phyloP scores from a whole-genome alignment of 2,888 invertebrate species.

The Cyaniris semiargus region DNA sequence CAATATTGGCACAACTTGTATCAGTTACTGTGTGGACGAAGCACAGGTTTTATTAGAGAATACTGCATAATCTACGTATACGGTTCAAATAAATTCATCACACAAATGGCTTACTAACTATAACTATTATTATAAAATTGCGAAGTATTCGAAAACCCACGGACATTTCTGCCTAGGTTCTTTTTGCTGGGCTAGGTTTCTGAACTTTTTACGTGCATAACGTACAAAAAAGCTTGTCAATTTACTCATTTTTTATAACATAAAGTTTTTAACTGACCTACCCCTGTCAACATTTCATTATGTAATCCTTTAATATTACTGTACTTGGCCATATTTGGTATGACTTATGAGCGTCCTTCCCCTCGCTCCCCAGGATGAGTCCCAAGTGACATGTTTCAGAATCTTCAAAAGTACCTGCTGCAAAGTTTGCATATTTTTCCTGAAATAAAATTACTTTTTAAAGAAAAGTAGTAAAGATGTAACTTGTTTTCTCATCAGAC shows the following conservation, averaged over 20 bases:
- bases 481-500: not conserved
- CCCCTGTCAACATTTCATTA: not conserved
- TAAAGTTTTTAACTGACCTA: no score
- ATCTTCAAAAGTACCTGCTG: not conserved
- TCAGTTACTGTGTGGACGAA: not conserved
- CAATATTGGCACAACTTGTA: constrained; percentile 6
- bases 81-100: no score
- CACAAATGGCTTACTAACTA: no score
- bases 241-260: not conserved
- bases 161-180: not conserved
- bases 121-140: no score
- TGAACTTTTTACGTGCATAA: not conserved
- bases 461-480: not conserved
- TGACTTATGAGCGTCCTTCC: not conserved
- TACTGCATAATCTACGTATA: not conserved
- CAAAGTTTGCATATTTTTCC: not conserved
- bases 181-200: not conserved
- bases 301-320: not conserved
- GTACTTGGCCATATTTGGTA: not conserved
- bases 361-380: not conserved
- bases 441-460: not conserved
- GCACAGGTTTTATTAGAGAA: not conserved
- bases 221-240: not conserved
- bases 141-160: not conserved
- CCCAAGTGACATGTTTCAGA: not conserved